Evolutionary conservation across 2,113 vertebrate species (phyloP).

Genomic region (Heptranchias perlo): DNA sequence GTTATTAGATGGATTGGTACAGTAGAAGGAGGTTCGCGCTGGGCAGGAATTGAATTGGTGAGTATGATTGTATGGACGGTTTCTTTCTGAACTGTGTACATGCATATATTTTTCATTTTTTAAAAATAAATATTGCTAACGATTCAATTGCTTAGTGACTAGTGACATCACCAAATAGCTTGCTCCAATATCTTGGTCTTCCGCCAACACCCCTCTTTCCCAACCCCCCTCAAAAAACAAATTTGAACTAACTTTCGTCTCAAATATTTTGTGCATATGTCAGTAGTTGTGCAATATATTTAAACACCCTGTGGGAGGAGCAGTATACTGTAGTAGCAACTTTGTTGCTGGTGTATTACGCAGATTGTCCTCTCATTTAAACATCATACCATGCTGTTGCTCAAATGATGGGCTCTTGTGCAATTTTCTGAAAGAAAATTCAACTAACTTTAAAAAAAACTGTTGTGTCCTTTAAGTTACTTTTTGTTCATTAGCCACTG

Average conservation of each 20-base stretch:
- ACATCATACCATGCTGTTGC: background rate
- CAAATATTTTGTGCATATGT: background rate
- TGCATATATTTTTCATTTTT: background rate
- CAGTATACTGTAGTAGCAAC: background rate
- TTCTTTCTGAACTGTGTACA: background rate
- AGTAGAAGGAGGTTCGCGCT: conserved; percentile 47
- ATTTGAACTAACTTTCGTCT: background rate
- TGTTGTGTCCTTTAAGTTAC: background rate
- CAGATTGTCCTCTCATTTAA: background rate
- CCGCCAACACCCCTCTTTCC: background rate
- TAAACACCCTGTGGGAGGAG: background rate
- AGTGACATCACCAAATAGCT: background rate
- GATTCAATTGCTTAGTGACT: background rate
- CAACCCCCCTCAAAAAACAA: background rate
- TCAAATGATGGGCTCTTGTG: background rate
- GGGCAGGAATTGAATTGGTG: conserved; percentile 64
- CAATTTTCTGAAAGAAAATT: background rate
- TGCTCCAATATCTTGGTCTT: background rate
- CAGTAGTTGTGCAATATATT: background rate
- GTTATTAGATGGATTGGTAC: conserved; percentile 61
- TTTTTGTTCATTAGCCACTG: background rate
- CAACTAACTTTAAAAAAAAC: background rate
- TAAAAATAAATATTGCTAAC: background rate
- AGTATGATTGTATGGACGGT: conserved; percentile 34
- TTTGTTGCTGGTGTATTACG: background rate